phyloP scores from a whole-genome alignment of 1,140 invertebrate species.

The Ceratosolen solmsi region DNA sequence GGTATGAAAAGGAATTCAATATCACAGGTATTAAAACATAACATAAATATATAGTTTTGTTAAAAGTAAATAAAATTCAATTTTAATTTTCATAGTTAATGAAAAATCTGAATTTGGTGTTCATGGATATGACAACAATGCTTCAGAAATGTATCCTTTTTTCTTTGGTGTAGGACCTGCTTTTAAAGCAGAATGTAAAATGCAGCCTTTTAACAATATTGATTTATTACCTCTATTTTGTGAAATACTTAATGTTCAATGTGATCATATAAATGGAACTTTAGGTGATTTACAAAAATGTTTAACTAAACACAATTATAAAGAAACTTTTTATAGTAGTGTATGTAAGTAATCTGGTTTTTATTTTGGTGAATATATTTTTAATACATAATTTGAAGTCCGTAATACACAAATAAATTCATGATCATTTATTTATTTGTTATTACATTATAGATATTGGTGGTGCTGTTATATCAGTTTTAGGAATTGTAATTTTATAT shows the following conservation, averaged over 20 bases:
- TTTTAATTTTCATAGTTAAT: constrained; percentile 66
- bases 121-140: constrained; percentile 81
- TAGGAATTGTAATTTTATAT: constrained; percentile 42
- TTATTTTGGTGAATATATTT: no score
- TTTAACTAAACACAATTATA: constrained; percentile 50
- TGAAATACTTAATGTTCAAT: constrained; percentile 74
- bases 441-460: constrained; percentile 42
- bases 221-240: constrained; percentile 82
- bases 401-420: neutral
- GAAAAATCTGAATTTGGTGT: constrained; percentile 75
- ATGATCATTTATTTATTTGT: neutral
- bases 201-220: constrained; percentile 77
- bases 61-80: constrained; percentile 36
- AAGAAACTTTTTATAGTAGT: constrained; percentile 47
- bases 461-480: constrained; percentile 38
- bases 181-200: constrained; percentile 74
- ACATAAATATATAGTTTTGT: constrained; percentile 29
- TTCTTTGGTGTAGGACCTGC: constrained; percentile 81
- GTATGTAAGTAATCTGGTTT: constrained; percentile 52
- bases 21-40: constrained; percentile 64
- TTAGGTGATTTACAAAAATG: constrained; percentile 63
- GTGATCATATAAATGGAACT: constrained; percentile 73
- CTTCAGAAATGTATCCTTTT: constrained; percentile 78
- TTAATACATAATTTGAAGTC: no score
- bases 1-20: constrained; percentile 72